These are phyloP conservation scores for Syngnathus typhle DNA, from an alignment of 2,113 vertebrate genomes.

Conservation along the genomic window DNA sequence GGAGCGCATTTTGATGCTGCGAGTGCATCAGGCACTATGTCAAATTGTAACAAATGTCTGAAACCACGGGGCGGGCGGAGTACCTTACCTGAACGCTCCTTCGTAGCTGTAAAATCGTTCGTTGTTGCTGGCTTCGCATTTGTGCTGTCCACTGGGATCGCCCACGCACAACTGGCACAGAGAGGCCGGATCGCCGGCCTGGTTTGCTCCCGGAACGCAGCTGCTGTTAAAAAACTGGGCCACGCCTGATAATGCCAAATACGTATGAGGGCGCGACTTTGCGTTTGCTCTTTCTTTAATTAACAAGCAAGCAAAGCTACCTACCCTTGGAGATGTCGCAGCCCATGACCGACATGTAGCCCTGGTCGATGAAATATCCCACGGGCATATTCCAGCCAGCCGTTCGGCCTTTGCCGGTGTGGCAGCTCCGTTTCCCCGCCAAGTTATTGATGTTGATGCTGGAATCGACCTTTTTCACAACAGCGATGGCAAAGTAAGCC, in stretches of 20 bases:
- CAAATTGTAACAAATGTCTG: no score
- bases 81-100: conserved; percentile 87
- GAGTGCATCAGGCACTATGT: no score
- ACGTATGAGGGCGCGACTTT: background rate
- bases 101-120: conserved; percentile 82
- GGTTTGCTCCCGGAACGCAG: conserved; percentile 82
- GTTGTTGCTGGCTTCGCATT: conserved; percentile 68
- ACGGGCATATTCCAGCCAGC: conserved; percentile 88
- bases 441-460: conserved; percentile 77
- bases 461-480: conserved; percentile 71
- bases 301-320: background rate
- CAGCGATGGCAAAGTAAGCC: conserved; percentile 85
- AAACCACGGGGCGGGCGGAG: no score
- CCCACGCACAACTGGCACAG: conserved; percentile 84
- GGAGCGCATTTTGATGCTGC: no score
- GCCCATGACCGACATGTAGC: conserved; percentile 81
- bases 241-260: conserved; percentile 68
- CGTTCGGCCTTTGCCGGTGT: conserved; percentile 83
- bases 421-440: conserved; percentile 78
- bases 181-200: conserved; percentile 52
- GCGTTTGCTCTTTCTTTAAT: background rate
- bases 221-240: conserved; percentile 83
- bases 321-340: conserved; percentile 78
- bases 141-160: conserved; percentile 50
- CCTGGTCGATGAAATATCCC: conserved; percentile 80